Conservation (phyloP, 2,113 vertebrate species). For the Athene cunicularia region DNA sequence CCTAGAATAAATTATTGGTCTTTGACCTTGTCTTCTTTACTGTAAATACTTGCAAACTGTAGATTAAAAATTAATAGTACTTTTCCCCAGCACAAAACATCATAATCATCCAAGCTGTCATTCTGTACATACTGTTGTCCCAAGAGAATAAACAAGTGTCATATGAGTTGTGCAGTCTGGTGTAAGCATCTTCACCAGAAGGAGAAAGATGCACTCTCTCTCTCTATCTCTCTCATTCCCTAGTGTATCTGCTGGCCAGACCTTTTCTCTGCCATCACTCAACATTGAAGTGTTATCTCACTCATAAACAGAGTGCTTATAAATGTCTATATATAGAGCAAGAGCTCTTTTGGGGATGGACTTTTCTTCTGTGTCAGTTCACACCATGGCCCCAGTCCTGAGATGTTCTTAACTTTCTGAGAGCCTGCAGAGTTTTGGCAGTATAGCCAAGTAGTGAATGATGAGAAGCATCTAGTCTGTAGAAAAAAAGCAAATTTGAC, state of each 20-base stretch:
- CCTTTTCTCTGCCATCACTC: not conserved
- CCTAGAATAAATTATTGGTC: not conserved
- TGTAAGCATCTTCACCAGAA: not conserved
- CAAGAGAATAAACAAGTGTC: not conserved
- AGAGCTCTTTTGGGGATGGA: not conserved
- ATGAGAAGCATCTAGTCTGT: not conserved
- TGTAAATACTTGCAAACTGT: not conserved
- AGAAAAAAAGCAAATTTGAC: not conserved
- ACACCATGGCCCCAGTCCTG: not conserved
- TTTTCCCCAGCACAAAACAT: not conserved
- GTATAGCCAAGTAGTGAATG: not conserved
- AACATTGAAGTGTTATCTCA: not conserved
- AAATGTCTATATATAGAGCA: not conserved
- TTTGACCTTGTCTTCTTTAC: not conserved
- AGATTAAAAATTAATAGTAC: not conserved
- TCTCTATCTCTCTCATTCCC: not conserved
- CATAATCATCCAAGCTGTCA: not conserved
- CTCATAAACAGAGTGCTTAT: not conserved
- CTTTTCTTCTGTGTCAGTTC: not conserved
- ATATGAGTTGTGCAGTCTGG: not conserved
- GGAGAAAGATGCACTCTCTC: not conserved
- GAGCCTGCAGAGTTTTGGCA: not conserved
- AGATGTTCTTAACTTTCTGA: not conserved
- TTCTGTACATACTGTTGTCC: not conserved
- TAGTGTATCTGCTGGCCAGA: fast-evolving